phyloP scores from a whole-genome alignment of 2,113 vertebrate species.

The Psittacula cyanocephala region DNA sequence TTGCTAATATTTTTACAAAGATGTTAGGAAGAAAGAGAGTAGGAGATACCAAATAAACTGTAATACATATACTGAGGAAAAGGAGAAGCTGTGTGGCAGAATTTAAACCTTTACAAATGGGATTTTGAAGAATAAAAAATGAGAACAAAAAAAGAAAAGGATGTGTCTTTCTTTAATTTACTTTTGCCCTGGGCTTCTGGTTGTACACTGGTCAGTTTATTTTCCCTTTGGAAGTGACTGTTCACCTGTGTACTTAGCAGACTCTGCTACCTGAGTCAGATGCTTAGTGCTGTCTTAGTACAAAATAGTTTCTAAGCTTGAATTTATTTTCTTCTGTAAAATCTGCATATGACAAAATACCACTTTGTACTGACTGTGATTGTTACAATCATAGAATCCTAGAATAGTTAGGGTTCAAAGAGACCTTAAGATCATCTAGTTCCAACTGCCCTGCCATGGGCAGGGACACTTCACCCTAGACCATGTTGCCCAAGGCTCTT shows the following conservation, averaged over 20 bases:
- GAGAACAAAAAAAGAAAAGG: background rate
- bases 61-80: background rate
- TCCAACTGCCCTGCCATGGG: background rate
- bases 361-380: background rate
- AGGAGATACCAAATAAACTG: background rate
- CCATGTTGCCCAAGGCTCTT: background rate
- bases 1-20: background rate
- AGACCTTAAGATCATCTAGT: background rate
- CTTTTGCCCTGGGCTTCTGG: background rate
- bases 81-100: background rate
- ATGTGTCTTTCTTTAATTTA: background rate
- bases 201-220: background rate
- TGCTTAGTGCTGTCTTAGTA: background rate
- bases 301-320: background rate
- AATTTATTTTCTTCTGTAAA: background rate
- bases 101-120: background rate
- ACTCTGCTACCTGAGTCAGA: background rate
- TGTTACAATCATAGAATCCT: background rate
- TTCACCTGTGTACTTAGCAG: background rate
- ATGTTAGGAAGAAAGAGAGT: background rate
- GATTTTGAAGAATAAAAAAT: background rate
- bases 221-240: background rate
- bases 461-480: background rate
- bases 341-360: background rate
- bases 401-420: background rate